Percentiles rank a stretch among this genome's conserved stretches.
Conservation (phyloP, 2,888 invertebrate genomes). For the Vanessa cardui region DNA sequence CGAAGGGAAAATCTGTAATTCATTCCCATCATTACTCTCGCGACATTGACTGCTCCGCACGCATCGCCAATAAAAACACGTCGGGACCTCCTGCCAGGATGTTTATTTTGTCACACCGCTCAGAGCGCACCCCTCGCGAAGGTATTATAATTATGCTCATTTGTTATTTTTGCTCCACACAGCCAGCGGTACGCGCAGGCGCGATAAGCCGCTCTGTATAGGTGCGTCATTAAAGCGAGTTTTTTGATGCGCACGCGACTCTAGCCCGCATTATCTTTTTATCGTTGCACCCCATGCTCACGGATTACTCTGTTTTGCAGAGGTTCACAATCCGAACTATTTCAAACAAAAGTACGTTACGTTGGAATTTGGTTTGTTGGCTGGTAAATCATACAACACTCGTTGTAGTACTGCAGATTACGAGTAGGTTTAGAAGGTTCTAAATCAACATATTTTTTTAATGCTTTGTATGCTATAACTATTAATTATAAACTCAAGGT, state of each 20-base stretch:
- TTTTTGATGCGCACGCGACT: slow-evolving; percentile 80
- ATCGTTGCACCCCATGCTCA: slow-evolving; percentile 77
- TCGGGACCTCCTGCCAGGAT: slow-evolving; percentile 67
- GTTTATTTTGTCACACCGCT: slow-evolving; percentile 68
- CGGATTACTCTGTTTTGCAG: slow-evolving; percentile 68
- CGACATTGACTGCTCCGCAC: slow-evolving; percentile 73
- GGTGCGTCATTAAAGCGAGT: slow-evolving; percentile 76
- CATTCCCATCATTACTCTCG: slow-evolving; percentile 69
- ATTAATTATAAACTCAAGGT: too few species aligned
- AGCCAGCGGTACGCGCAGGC: slow-evolving; percentile 65
- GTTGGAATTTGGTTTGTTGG: too few species aligned
- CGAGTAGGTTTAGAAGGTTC: too few species aligned
- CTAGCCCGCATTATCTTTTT: slow-evolving; percentile 79
- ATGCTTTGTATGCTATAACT: too few species aligned
- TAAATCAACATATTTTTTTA: too few species aligned
- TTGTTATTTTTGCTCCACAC: slow-evolving; percentile 59
- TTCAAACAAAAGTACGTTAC: not conserved
- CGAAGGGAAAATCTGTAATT: slow-evolving; percentile 45
- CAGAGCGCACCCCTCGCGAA: slow-evolving; percentile 60
- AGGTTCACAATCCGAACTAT: slow-evolving; percentile 49
- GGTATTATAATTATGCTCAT: slow-evolving; percentile 81
- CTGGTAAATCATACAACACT: too few species aligned
- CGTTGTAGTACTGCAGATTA: too few species aligned
- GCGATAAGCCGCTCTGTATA: slow-evolving; percentile 77
- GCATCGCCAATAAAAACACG: slow-evolving; percentile 72